These are phyloP conservation scores for Tragopan temminckii DNA, from an alignment of 2,797 vertebrate genomes.

Conservation along the genomic window DNA sequence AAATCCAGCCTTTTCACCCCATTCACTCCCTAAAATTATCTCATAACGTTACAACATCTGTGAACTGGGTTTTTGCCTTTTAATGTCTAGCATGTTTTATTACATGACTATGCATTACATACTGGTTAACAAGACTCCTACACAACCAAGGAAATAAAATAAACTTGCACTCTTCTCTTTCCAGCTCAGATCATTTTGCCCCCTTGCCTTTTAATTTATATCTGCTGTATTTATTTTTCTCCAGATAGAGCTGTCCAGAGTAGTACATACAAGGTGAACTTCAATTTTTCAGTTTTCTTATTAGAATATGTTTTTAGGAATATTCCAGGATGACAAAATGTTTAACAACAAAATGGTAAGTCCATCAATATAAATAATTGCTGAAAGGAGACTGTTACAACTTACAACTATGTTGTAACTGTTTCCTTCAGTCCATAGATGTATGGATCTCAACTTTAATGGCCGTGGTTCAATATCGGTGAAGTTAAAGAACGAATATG, in stretches of 20 bases:
- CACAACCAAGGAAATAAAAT: conserved; percentile 52
- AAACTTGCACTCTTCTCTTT: conserved; percentile 22
- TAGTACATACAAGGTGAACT: background rate
- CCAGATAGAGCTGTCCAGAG: conserved; percentile 1
- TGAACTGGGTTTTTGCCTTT: conserved; percentile 84
- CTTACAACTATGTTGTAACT: background rate
- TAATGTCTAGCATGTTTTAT: conserved; percentile 82
- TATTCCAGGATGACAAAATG: background rate
- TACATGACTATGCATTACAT: conserved; percentile 52
- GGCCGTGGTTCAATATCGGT: background rate
- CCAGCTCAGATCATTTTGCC: background rate
- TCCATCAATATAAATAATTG: background rate
- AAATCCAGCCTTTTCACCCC: conserved; percentile 84
- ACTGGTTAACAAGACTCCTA: conserved; percentile 51
- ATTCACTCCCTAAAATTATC: conserved; percentile 85
- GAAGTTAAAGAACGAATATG: background rate
- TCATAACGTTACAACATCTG: conserved; percentile 89
- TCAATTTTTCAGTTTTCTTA: background rate
- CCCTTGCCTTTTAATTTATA: conserved; percentile 2
- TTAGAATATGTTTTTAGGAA: conserved; percentile 7
- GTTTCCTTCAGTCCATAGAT: background rate
- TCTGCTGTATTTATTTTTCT: conserved; percentile 18
- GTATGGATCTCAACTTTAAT: conserved; percentile 26
- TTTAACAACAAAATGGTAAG: background rate
- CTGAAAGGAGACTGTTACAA: background rate